Base-by-base conservation (phyloP, 2,797 vertebrate genomes). In the Odontamblyopus lacepedii region DNA sequence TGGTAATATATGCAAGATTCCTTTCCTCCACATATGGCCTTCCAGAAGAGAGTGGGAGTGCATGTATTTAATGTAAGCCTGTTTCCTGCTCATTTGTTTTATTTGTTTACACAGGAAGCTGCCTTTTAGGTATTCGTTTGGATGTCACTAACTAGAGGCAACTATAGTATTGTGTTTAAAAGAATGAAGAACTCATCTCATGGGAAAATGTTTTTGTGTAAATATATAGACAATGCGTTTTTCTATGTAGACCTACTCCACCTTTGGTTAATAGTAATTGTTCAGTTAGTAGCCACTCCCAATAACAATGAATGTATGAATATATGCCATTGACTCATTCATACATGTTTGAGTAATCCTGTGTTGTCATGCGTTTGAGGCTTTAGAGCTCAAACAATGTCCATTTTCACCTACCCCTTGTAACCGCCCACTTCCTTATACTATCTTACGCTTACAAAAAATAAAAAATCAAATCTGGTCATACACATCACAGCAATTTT, bases 61-160 rank as follows among this genome's bases (percentile, higher is more conserved):
- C 11, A 61, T 63, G 2, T 63, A 41, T 63, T 12, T 41, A n/a
- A n/a, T 5, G 26, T 59, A 23, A 41, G 19, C 6, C n/a, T 26
- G 38, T 64, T 64, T 64, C 63, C 35, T 65, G 63, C 41, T 27
- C 41, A 12, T 27, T 64, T 48, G 23, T n/a, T n/a, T 15, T n/a
- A 26, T 64, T 64, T 44, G n/a, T 44, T 15, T 44, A 64, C 35
- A 44, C 9, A 35, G 12, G 35, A 9, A 19, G 32, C 38, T 9
- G 32, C 1, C 16, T 63, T 23, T 63, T n/a, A n/a, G 19, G 62
- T 38, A 11, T n/a, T 23, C 8, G 62, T 63, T 38, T 63, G 5
- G 19, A 8, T n/a, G 30, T 41, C 11, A n/a, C 0, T 35, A 35
- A 38, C 0, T n/a, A 2, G 0, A 63, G 8, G 19, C 30, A n/a